Evolutionary conservation across 1,140 invertebrate species (phyloP).

Genomic region (Bombus ignitus): DNA sequence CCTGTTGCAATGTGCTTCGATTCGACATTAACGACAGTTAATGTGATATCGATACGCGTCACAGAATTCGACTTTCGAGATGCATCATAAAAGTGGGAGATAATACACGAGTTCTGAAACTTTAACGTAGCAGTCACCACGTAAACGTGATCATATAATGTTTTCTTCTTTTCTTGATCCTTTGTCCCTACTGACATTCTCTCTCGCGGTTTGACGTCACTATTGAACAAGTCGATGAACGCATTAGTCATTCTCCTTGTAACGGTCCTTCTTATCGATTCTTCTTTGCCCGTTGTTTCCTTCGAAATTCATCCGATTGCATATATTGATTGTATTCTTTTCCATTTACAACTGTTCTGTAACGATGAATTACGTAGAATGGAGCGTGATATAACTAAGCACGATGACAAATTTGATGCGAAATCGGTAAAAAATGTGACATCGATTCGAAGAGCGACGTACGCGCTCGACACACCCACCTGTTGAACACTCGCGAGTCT

Average conservation of each 20-base stretch:
- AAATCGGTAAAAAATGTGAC: background rate
- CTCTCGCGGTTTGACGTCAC: slow-evolving; percentile 77
- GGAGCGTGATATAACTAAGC: background rate
- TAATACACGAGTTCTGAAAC: background rate
- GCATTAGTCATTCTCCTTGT: slow-evolving; percentile 77
- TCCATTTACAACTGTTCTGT: no score
- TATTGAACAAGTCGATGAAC: slow-evolving; percentile 75
- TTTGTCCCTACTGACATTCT: slow-evolving; percentile 57
- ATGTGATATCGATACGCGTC: background rate
- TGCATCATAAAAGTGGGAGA: background rate
- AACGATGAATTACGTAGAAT: background rate
- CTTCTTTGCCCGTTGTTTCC: background rate
- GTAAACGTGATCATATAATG: slow-evolving; percentile 22
- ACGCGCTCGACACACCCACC: slow-evolving; percentile 46
- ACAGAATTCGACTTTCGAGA: background rate
- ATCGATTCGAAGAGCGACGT: background rate
- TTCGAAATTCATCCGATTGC: background rate
- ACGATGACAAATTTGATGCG: background rate
- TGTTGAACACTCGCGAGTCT: slow-evolving; percentile 59
- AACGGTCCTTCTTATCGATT: slow-evolving; percentile 72
- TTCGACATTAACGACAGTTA: background rate
- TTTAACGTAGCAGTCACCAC: background rate
- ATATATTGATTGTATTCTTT: background rate
- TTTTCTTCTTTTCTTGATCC: slow-evolving; percentile 11
- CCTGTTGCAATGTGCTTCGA: background rate